Base-by-base conservation (phyloP, 2,888 invertebrate species). In the Yponomeuta cagnagella region DNA sequence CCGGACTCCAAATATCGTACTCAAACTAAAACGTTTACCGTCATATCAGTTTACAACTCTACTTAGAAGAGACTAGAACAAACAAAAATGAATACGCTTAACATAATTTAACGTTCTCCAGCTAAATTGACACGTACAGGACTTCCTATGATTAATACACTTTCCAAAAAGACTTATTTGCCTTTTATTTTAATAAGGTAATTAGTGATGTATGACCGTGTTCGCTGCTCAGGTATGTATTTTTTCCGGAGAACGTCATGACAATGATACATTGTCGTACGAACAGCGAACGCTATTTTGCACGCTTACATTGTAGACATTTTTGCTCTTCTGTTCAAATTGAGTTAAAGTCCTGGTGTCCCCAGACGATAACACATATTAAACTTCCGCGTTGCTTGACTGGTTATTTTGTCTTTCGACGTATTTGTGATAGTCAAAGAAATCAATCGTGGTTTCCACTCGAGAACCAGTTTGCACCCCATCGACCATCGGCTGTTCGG, bases 221-320 rank as follows among this genome's bases (percentile, higher is more conserved):
- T 43, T 67, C 33, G 37, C 37, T n/a, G 37, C 37, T n/a, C 5
- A 43, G 31, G 12, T 67, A 15, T 43, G 65, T n/a, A 15, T 67
- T 31, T 81, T 81, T 82, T 77, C 77, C 77, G 74, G 78, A 82
- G 52, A 4, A 52, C 52, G 15, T 5, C 15, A 80, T 37, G 67
- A 67, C 67, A 67, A 43, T 67, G 67, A 67, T 67, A 58, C 12
- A 58, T 58, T 9, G 15, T 58, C 52, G 52, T 58, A 58, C 43
- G 43, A 43, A 58, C 3, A 4, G 52, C 52, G 2, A 58, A 58
- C 15, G 52, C 15, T 5, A 15, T 58, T 52, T 58, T 58, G 52
- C 52, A 12, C 15, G 52, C 52, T 58, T 58, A 15, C 52, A 5
- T 58, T 58, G 52, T 43, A 58, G 12, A 1, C 6, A 80, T 77